Base-by-base conservation (phyloP, 1,140 invertebrate species). In the Tachypleus tridentatus region DNA sequence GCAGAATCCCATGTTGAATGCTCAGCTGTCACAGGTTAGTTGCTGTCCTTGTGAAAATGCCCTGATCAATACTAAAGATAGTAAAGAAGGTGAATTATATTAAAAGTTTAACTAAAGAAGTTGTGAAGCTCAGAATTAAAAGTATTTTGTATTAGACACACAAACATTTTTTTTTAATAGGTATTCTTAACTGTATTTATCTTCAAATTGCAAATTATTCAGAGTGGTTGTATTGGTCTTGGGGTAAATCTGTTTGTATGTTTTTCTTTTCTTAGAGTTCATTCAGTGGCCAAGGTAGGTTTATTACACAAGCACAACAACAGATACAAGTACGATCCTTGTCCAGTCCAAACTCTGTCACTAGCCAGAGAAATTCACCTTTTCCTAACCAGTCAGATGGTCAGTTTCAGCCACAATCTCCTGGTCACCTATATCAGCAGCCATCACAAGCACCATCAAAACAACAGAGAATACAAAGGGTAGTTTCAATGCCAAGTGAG, bases 1-100 rank as follows among this genome's bases (percentile, higher is more conserved):
- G 56, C 48, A 61, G 48, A 68, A 68, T 58, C 67, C 67, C 29
- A 68, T 68, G 63, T 47, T 68, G 9, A 68, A 68, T 68, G 67
- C 67, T 53, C 67, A 68, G 57, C 57, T 68, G 4, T 61, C 63
- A 29, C 29, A 29, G 29, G 29, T 29, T 29, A 29, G 29, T 29
- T n/a, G 8, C 3, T 4, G 7, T 29, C 29, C 29, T 29, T 29
- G 29, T 29, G 29, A 29, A 29, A 29, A 29, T 29, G 29, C 29
- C 29, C 29, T 29, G 29, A 29, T 29, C 29, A 29, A 29, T 29
- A 0, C 29, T 29, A 2, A 29, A 29, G 29, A 29, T 29, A 29
- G 29, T 29, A 29, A 29, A 29, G 29, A 29, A 29, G 29, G 29
- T 29, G 29, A 29, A 29, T 29, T 29, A 29, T 29, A 2, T 29